Evolutionary conservation across 1,140 invertebrate genomes (phyloP).

Genomic region (Drosophila leontia): DNA sequence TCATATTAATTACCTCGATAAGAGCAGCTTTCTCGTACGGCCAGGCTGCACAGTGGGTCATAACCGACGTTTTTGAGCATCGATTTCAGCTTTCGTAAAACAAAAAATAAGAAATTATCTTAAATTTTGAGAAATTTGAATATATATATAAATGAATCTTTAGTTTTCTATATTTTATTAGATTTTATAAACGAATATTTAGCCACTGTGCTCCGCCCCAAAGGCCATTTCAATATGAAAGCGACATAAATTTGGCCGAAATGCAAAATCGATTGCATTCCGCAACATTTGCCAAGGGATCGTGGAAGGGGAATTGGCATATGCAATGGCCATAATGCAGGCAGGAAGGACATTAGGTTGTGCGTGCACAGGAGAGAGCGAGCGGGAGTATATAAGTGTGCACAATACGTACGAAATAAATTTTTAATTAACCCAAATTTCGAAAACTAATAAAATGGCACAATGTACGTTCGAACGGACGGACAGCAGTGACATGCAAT

Average conservation of each 20-base stretch:
- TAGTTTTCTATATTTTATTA: background rate
- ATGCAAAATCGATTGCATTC: conserved; percentile 75
- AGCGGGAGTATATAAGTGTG: background rate
- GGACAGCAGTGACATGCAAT: conserved; percentile 37
- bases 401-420: conserved; percentile 63
- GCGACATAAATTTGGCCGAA: conserved; percentile 62
- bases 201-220: conserved; percentile 5
- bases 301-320: conserved; percentile 37
- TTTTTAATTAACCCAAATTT: conserved; percentile 83
- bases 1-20: conserved; percentile 77
- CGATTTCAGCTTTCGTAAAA: background rate
- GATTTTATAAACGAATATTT: background rate
- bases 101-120: background rate
- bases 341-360: conserved; percentile 8
- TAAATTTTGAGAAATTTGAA: too few species aligned
- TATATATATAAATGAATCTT: too few species aligned
- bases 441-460: conserved; percentile 75
- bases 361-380: background rate
- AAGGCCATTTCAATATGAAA: conserved; percentile 65
- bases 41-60: conserved; percentile 1
- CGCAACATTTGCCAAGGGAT: conserved; percentile 55
- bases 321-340: conserved; percentile 34
- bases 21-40: conserved; percentile 14
- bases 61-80: background rate
- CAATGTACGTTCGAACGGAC: conserved; percentile 26